phyloP scores from a whole-genome alignment of 2,113 vertebrate species.

The Galeopterus variegatus region DNA sequence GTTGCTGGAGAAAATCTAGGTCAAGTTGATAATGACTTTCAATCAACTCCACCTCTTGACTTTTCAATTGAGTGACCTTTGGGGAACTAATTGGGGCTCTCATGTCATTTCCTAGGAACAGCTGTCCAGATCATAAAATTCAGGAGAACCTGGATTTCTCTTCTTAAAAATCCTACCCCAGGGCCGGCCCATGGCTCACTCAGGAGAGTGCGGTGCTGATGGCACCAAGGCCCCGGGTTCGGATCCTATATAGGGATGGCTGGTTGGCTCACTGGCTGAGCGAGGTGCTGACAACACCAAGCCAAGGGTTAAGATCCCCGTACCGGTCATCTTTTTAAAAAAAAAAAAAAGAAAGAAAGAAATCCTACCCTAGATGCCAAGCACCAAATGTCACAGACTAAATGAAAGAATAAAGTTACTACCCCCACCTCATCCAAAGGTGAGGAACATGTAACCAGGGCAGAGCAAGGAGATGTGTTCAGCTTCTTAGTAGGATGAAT shows the following conservation, averaged over 20 bases:
- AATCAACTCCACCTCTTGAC: constrained; percentile 70
- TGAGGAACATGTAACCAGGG: not conserved
- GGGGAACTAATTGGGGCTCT: constrained; percentile 61
- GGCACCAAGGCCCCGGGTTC: too few species aligned
- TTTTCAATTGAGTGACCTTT: constrained; percentile 73
- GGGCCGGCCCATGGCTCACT: too few species aligned
- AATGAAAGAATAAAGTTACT: constrained; percentile 49
- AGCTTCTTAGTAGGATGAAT: not conserved
- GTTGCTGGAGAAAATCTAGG: constrained; percentile 71
- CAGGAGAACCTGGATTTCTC: constrained; percentile 42
- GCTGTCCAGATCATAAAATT: constrained; percentile 62
- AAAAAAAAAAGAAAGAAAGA: too few species aligned
- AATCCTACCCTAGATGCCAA: too few species aligned
- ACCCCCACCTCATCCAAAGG: not conserved
- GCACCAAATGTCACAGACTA: constrained; percentile 31
- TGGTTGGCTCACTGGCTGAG: too few species aligned
- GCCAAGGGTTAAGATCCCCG: too few species aligned
- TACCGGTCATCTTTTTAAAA: too few species aligned
- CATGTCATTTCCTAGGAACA: constrained; percentile 63
- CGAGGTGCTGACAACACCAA: too few species aligned
- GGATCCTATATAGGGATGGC: too few species aligned
- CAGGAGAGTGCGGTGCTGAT: too few species aligned
- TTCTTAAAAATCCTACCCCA: constrained; percentile 43
- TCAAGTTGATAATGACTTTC: constrained; percentile 65
- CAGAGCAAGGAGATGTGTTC: constrained; percentile 21